A percentile compares a stretch with the other conserved stretches of the same genome.
Conservation (phyloP, 2,797 vertebrate species). For the Centropyge bicolor region DNA sequence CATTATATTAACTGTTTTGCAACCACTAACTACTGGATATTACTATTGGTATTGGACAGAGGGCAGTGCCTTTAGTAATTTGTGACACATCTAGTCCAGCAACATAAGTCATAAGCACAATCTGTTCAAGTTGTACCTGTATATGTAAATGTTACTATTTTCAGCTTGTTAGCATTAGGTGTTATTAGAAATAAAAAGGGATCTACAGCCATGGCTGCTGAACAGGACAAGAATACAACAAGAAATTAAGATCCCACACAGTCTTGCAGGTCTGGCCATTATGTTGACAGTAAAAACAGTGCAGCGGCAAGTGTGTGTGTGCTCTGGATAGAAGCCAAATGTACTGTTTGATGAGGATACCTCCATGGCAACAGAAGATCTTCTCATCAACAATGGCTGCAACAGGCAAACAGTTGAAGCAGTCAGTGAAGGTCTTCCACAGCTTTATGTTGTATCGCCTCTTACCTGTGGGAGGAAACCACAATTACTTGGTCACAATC, state of each 20-base stretch:
- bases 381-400: slow-evolving; percentile 95
- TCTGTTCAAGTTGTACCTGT: background rate
- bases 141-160: background rate
- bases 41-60: background rate
- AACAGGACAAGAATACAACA: slow-evolving; percentile 15
- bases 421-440: slow-evolving; percentile 99
- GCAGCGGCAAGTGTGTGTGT: slow-evolving; percentile 20
- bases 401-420: slow-evolving; percentile 98
- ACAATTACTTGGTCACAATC: slow-evolving; percentile 44
- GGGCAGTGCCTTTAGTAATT: background rate
- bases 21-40: too few relatives aligned
- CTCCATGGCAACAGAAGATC: slow-evolving; percentile 91
- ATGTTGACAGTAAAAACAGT: slow-evolving; percentile 69
- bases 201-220: background rate
- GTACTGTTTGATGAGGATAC: slow-evolving; percentile 71
- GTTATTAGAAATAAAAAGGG: background rate
- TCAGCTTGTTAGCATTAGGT: background rate
- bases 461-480: slow-evolving; percentile 87
- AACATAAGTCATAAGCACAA: background rate
- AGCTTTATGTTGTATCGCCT: slow-evolving; percentile 98
- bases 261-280: slow-evolving; percentile 36
- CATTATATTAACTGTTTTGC: background rate
- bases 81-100: background rate
- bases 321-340: slow-evolving; percentile 44
- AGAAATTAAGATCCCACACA: slow-evolving; percentile 29